A percentile compares a stretch with the other conserved stretches of the same genome.
phyloP scores from a whole-genome alignment of 2,113 vertebrate genomes.

The Zosterops hypoxanthus region DNA sequence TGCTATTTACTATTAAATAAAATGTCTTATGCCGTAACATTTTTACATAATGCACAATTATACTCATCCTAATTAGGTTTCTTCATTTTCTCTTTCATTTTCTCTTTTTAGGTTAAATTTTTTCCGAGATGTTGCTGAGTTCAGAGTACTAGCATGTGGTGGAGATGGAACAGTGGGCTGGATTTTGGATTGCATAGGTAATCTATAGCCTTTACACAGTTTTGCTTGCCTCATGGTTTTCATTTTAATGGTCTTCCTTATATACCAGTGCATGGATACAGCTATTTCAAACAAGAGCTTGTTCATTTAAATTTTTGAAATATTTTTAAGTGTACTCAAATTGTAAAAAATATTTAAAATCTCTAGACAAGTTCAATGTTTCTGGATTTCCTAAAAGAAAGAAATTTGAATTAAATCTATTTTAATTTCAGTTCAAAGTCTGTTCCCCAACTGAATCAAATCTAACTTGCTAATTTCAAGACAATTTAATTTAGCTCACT shows the following conservation, averaged over 20 bases:
- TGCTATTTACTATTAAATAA: neutral
- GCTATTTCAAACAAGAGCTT: neutral
- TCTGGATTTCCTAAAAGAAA: neutral
- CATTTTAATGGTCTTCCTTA: neutral
- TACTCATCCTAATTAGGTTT: neutral
- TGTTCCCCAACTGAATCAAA: neutral
- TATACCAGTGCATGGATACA: neutral
- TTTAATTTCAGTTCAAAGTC: neutral
- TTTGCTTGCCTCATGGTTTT: neutral
- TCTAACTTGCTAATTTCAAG: neutral
- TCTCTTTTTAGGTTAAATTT: slow-evolving; percentile 87
- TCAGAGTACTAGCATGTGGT: slow-evolving; percentile 91
- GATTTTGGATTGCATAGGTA: slow-evolving; percentile 97
- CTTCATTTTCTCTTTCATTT: slow-evolving; percentile 34
- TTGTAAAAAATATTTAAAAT: neutral
- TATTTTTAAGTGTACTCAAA: neutral
- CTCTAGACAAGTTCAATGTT: neutral
- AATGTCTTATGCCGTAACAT: neutral
- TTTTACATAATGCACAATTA: neutral
- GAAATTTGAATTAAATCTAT: neutral
- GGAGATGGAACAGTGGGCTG: slow-evolving; percentile 95
- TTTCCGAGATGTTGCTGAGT: slow-evolving; percentile 91
- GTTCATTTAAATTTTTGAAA: neutral
- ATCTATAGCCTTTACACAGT: neutral
- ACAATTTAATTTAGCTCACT: neutral